phyloP scores from a whole-genome alignment of 1,140 invertebrate species.

The Ips nitidus region DNA sequence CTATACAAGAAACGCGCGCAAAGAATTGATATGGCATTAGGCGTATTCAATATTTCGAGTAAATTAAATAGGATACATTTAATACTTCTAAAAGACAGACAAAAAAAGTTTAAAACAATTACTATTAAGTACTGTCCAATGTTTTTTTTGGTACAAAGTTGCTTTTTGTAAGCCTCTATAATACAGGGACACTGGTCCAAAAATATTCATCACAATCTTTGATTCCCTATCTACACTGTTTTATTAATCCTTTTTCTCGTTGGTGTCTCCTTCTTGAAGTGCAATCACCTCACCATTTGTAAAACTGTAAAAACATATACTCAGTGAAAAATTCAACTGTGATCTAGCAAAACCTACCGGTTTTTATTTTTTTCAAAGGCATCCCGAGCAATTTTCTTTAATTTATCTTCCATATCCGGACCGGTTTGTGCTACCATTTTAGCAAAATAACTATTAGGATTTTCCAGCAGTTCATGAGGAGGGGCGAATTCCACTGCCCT shows the following conservation, averaged over 20 bases:
- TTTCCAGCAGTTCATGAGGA: slow-evolving; percentile 47
- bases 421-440: slow-evolving; percentile 68
- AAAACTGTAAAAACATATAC: slow-evolving; percentile 1
- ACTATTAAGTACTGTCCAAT: slow-evolving; percentile 21
- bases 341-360: slow-evolving; percentile 2
- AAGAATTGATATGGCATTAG: background rate
- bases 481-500: slow-evolving; percentile 49
- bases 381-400: slow-evolving; percentile 39
- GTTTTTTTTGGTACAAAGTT: slow-evolving; percentile 5
- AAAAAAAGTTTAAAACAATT: background rate
- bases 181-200: slow-evolving; percentile 3
- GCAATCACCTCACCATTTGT: background rate
- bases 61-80: background rate
- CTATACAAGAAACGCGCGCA: background rate
- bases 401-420: slow-evolving; percentile 32
- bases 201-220: background rate
- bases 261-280: background rate
- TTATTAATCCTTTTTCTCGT: background rate
- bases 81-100: background rate
- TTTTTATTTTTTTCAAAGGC: slow-evolving; percentile 36
- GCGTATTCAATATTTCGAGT: background rate
- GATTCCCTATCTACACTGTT: background rate
- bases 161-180: background rate
- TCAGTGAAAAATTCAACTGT: background rate
- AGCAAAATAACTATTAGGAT: slow-evolving; percentile 64